phyloP scores from a whole-genome alignment of 1,140 invertebrate genomes.

The Drepana arcuata region DNA sequence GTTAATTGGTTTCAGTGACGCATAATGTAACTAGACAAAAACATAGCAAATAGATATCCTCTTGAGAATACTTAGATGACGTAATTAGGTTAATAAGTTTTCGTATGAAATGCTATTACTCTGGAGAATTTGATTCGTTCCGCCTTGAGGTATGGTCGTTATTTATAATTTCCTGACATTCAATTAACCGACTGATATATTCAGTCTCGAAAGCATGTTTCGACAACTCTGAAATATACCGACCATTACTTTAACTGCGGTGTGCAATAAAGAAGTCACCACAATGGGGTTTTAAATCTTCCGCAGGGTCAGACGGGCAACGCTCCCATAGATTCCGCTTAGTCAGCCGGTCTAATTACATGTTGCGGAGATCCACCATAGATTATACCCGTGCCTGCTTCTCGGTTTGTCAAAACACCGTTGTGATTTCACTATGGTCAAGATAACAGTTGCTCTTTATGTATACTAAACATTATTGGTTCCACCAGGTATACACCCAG shows the following conservation, averaged over 20 bases:
- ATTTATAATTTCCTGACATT: slow-evolving; percentile 46
- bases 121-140: slow-evolving; percentile 11
- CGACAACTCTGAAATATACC: slow-evolving; percentile 15
- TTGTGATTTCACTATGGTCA: too few relatives aligned
- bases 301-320: slow-evolving; percentile 16
- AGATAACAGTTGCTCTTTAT: too few relatives aligned
- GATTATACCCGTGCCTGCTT: slow-evolving; percentile 18
- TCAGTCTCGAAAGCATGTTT: slow-evolving; percentile 15
- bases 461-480: too few relatives aligned
- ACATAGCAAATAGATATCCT: slow-evolving; percentile 22
- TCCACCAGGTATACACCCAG: too few relatives aligned
- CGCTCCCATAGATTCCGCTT: slow-evolving; percentile 33
- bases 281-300: slow-evolving; percentile 22
- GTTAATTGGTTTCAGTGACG: slow-evolving; percentile 44
- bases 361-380: slow-evolving; percentile 15
- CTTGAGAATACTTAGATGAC: slow-evolving; percentile 6
- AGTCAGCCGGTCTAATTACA: slow-evolving; percentile 36
- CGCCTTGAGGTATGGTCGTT: slow-evolving; percentile 13
- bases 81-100: slow-evolving; percentile 7
- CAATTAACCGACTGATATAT: slow-evolving; percentile 47
- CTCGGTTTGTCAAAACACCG: slow-evolving; percentile 28
- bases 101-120: slow-evolving; percentile 6
- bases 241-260: slow-evolving; percentile 20
- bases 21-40: slow-evolving; percentile 17
- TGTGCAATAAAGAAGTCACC: slow-evolving; percentile 22